Evolutionary conservation across 2,888 invertebrate species (phyloP), one percentile per base, ranked within the genome.

Genomic region (Mamestra brassicae): DNA sequence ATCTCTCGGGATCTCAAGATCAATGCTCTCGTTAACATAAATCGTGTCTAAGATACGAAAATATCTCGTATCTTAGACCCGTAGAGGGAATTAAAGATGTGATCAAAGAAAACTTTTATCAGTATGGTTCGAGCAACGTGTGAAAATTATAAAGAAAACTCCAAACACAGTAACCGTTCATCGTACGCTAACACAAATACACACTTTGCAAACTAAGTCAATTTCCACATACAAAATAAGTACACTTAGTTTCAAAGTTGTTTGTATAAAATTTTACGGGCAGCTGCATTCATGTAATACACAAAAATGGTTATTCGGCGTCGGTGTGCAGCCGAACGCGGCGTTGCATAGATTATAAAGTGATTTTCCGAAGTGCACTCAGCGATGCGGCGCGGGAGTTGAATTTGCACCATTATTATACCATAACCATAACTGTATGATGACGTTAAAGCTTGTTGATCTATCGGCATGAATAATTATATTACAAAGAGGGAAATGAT

Each of bases 361-460:
- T 93, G 93, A 94, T 93, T 93, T 93, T 90, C 89, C 88, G 87
- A 90, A 94, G 93, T 92, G 93, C 93, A 91, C 92, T 93, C 90
- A 86, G 78, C 85, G 78, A 83, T 82, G 83, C 86, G 76, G 76
- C 83, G 84, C 74, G 77, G 76, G 82, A 87, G 86, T 87, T 85
- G 89, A 85, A 87, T 86, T 86, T 85, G 73, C 85, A 85, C 79
- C 74, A 89, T 91, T 91, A 92, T 92, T 90, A 90, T 89, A 87
- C 84, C 78, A 85, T 85, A 84, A 88, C 89, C 88, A 87, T 88
- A 83, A 87, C 83, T 83, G 75, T 87, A 75, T 85, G 80, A 87
- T 85, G 84, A 83, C 73, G 86, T 81, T 79, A 80, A 77, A 80
- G 81, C 71, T 76, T 65, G 77, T 81, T 86, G 79, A 84, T 87